Base-by-base conservation (phyloP, 1,140 invertebrate species). In the Adoxophyes honmai region DNA sequence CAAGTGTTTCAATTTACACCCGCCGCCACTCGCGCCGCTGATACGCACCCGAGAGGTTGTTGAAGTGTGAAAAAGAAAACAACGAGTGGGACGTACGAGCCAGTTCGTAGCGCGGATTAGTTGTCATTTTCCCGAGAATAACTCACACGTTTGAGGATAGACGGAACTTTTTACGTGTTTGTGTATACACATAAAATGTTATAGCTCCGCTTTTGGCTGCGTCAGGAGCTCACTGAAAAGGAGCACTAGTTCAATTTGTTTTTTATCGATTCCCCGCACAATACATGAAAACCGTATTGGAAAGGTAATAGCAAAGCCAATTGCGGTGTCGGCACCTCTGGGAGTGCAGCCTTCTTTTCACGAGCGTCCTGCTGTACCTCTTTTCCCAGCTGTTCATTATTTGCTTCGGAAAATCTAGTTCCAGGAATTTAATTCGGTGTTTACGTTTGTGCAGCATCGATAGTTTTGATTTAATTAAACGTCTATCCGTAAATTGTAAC, bases 1-100 rank as follows among this genome's bases (percentile, higher is more conserved):
- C 82, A 84, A 87, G 82, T 87, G 81, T 86, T 86, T 87, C 84
- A 87, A 87, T 87, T 87, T 87, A 87, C 84, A 78, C 81, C 82
- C 79, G 70, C 74, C 81, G 78, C 67, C 75, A 78, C 80, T 81
- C 73, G 68, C 60, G 64, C 70, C 69, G 72, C 70, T 74, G 73
- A 79, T 81, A 84, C 81, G 78, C 74, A 79, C 70, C 71, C 56
- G 70, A 77, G 75, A 55, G 53, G 53, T 28, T 68, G 74, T 72
- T 84, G 73, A 79, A 82, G 83, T 82, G 75, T 66, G 52, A 71
- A 84, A 83, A 86, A 86, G 70, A 81, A 82, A 82, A 82, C 78
- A 80, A 78, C 65, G 73, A 68, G 65, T 61, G 57, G 58, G 66
- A 28, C 52, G 35, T 36, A 36, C 16, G 34, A 35, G 33, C 34